phyloP scores from a whole-genome alignment of 2,888 invertebrate genomes.

The Hydrotaea diabolus region DNA sequence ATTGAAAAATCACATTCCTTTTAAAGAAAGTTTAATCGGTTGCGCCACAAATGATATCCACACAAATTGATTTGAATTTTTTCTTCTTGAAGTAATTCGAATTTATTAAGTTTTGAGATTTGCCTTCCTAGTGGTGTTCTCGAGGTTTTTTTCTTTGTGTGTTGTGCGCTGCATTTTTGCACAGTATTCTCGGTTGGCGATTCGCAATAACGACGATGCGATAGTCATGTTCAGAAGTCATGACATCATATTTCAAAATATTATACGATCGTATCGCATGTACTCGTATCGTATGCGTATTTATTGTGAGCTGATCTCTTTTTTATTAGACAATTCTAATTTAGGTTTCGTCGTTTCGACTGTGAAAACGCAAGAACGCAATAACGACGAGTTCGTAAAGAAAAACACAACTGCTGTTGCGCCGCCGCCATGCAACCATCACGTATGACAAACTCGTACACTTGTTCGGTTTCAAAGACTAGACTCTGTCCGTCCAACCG shows the following conservation, averaged over 20 bases:
- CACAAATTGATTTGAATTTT: conserved; percentile 50
- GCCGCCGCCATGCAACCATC: background rate
- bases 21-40: conserved; percentile 57
- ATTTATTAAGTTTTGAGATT: background rate
- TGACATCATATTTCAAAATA: conserved; percentile 64
- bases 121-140: background rate
- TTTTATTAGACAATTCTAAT: conserved; percentile 41
- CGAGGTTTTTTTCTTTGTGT: conserved; percentile 13
- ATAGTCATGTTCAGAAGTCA: conserved; percentile 37
- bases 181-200: background rate
- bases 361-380: background rate
- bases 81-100: background rate
- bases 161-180: conserved; percentile 24
- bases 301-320: background rate
- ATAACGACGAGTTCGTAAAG: background rate
- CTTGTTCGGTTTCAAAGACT: conserved; percentile 59
- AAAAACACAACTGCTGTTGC: background rate
- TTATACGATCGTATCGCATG: conserved; percentile 1
- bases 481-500: no score
- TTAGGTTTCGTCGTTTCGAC: background rate
- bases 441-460: conserved; percentile 36
- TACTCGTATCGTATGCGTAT: no score
- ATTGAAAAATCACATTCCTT: conserved; percentile 46
- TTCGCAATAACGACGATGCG: conserved; percentile 33
- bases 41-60: conserved; percentile 29